Base-by-base conservation (phyloP, 2,797 vertebrate genomes). In the Tamandua tetradactyla region DNA sequence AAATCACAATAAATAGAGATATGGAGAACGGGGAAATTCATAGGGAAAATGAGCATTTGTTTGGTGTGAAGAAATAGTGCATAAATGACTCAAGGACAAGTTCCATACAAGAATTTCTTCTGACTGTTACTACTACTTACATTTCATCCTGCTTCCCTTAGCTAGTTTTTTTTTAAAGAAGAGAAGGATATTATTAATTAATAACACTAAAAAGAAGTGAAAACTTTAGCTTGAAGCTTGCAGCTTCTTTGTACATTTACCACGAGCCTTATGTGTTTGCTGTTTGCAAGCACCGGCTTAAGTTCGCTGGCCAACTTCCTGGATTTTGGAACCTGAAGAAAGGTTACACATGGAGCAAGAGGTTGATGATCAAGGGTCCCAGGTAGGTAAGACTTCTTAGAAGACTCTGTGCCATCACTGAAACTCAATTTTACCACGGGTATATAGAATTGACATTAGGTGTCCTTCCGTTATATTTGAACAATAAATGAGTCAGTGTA, bases 91-190 rank as follows among this genome's bases (percentile, higher is more conserved):
- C 40, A 89, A 85, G 79, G 30, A 20, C 23, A 85, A 84, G 13
- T 30, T 35, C 32, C 81, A 2, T 44, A 2, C 1, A 5, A 82
- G 66, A 89, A 78, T 68, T 69, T 79, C 79, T 72, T 74, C 64
- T 55, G 25, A 75, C 47, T 69, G 59, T 44, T 12, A 25, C 35
- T 18, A 87, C 64, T 11, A 27, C 23, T 69, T 55, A 37, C 13
- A 92, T 79, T 91, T 91, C 30, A 75, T 66, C 27, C 18, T 92
- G 10, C 71, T 78, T 84, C 59, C 23, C 11, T 82, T 32, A 69
- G 61, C 18, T 92, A 35, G 55, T 47, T 95, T 88, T 75, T 88
- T 75, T 89, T 87, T 94, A 96, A 93, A 37, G 35, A 57, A 61
- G 64, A 57, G 9, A 72, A 76, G 37, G 27, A 1, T 92, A 42